Base-by-base conservation (phyloP, 2,888 invertebrate species). In the Oligia strigilis region DNA sequence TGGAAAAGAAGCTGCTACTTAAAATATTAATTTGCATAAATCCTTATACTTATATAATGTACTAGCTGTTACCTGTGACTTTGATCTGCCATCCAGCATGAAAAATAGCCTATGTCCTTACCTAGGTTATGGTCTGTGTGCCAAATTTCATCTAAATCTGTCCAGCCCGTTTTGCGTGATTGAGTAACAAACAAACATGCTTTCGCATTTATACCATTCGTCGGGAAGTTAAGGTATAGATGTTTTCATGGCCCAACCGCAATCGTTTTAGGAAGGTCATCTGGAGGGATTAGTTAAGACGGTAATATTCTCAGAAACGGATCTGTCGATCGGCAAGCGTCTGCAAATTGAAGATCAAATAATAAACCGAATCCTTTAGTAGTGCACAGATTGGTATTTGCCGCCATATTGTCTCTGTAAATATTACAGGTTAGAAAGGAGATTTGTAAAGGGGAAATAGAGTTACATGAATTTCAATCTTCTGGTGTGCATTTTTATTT, bases 201-300 rank as follows among this genome's bases (percentile, higher is more conserved):
- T 60, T n/a, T 60, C n/a, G 13, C n/a, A n/a, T 62, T 29, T 14
- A 29, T 29, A 29, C 5, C 0, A 60, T n/a, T n/a, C 13, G 14
- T 62, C 3, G 23, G 23, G 11, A 58, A 58, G 23, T n/a, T 58
- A 11, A 17, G 29, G 17, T 5, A 23, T 19, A 52, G 17, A 17
- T 2, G 23, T 36, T 74, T 72, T 72, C 19, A 71, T 52, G 62
- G 87, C 79, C 84, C 83, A 36, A 72, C 86, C 43, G 0, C 29
- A 72, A 75, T 36, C 62, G 23, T 72, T 69, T 69, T 40, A 69
- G 60, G 36, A n/a, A 70, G 72, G 72, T 64, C 70, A 52, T 64
- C 72, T 64, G 6, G 52, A 19, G 49, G 66, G 84, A 71, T 73
- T 73, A 71, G 66, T n/a, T 1, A 40, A 23, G 40, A 62, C 17